Conservation (phyloP, 2,113 vertebrate genomes). For the Chloropsis cyanopogon region DNA sequence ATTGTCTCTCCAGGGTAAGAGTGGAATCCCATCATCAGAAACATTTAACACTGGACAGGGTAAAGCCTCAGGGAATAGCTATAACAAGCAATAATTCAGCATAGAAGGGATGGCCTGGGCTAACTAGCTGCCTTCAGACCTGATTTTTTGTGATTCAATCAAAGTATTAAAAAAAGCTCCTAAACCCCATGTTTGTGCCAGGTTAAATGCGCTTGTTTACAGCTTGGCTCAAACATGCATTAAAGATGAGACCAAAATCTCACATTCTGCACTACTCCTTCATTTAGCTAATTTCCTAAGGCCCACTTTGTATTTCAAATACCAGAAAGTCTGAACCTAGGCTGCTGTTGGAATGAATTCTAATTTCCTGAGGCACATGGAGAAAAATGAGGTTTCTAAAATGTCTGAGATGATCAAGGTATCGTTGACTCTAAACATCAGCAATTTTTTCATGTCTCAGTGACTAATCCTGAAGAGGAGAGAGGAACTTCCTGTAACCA, state of each 20-base stretch:
- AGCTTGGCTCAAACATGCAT: not conserved
- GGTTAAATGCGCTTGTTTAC: not conserved
- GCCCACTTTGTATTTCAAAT: not conserved
- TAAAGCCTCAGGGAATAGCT: slow-evolving; percentile 3
- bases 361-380: not conserved
- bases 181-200: not conserved
- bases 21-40: not conserved
- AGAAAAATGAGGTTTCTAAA: not conserved
- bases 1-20: slow-evolving; percentile 32
- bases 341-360: not conserved
- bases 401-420: not conserved
- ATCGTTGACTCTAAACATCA: not conserved
- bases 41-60: not conserved
- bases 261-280: not conserved
- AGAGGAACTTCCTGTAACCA: not conserved
- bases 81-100: not conserved
- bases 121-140: not conserved
- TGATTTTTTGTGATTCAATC: not conserved
- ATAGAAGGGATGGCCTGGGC: not conserved
- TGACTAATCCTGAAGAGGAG: not conserved
- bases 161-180: not conserved
- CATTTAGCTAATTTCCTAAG: not conserved
- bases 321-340: not conserved
- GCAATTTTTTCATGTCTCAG: not conserved
- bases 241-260: not conserved